Evolutionary conservation across 2,113 vertebrate species (phyloP), one percentile per base, ranked within the genome.

Genomic region (Symphodus melops): DNA sequence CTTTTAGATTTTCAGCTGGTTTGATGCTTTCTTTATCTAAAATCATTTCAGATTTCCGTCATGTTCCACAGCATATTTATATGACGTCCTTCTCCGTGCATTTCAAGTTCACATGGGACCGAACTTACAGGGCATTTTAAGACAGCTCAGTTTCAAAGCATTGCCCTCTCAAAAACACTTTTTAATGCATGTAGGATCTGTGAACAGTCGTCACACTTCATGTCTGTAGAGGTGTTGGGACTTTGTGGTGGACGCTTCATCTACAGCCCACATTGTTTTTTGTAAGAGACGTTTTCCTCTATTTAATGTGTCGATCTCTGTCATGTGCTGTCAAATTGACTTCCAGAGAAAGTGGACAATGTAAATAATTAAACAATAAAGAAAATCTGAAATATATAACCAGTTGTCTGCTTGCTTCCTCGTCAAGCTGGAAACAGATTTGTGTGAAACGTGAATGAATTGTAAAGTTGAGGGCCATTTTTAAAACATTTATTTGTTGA

Each of bases 341-440:
- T 58, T 57, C 25, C 62, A 76, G 68, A 67, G 41, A 69, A 79
- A 81, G 72, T 59, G 60, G 63, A 87, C 19, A 60, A 78, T 93
- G 91, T 94, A 93, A 92, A 94, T 93, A 94, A 93, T 93, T 83
- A 73, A 85, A 88, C 78, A 92, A 91, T 90, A 91, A 86, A 90
- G 52, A 72, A 58, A 72, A 75, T 72, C 28, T 59, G 82, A 89
- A 28, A 70, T 72, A 51, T 23, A 7, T 81, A 79, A 33, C 28
- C 6, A 3, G 4, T 23, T 36, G 16, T 77, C 33, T 70, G 39
- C n/a, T 3, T 13, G 2, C 55, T 70, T 77, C 2, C 3, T 56
- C 28, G n/a, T 16, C 48, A 60, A 54, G 48, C 8, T 54, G 13
- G 14, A 49, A 49, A 57, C 14, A 57, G 63, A 3, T 12, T 14